These are phyloP conservation scores for Matsumyia berberina DNA, from an alignment of 2,888 invertebrate species.

Conservation along the genomic window DNA sequence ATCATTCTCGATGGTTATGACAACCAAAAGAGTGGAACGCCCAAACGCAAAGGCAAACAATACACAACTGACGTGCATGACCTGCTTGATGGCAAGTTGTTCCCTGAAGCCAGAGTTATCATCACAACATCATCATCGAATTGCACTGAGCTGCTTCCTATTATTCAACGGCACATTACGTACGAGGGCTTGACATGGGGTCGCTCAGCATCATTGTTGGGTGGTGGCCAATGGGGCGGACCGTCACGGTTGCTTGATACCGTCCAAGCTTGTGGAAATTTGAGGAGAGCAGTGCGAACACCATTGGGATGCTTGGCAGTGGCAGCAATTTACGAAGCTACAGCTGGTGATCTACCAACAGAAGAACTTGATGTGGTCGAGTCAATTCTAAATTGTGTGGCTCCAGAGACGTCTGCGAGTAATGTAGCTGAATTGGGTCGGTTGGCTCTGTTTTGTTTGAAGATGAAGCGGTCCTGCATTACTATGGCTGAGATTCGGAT, in stretches of 20 bases:
- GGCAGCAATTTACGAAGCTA: slow-evolving; percentile 85
- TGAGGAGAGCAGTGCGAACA: slow-evolving; percentile 85
- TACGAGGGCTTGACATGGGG: slow-evolving; percentile 85
- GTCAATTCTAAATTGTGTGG: slow-evolving; percentile 83
- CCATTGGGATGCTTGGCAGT: slow-evolving; percentile 86
- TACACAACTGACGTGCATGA: slow-evolving; percentile 85
- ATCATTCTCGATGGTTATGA: slow-evolving; percentile 86
- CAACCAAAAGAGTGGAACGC: slow-evolving; percentile 80
- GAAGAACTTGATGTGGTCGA: slow-evolving; percentile 82
- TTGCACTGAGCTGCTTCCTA: slow-evolving; percentile 83
- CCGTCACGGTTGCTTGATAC: slow-evolving; percentile 84
- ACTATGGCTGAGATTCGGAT: slow-evolving; percentile 85
- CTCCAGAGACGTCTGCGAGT: slow-evolving; percentile 78
- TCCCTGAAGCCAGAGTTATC: slow-evolving; percentile 85
- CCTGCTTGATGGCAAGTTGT: slow-evolving; percentile 85
- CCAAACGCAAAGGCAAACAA: slow-evolving; percentile 79
- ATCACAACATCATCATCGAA: slow-evolving; percentile 85
- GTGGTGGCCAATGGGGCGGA: slow-evolving; percentile 85
- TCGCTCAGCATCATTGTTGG: slow-evolving; percentile 84
- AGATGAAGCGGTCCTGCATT: slow-evolving; percentile 85
- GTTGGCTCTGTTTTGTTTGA: slow-evolving; percentile 85
- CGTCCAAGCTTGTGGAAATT: slow-evolving; percentile 83
- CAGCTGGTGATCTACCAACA: slow-evolving; percentile 82
- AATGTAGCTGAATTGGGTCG: slow-evolving; percentile 85
- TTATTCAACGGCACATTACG: slow-evolving; percentile 85